Evolutionary conservation across 2,888 invertebrate genomes (phyloP).

Genomic region (Hyppa rectilinea): DNA sequence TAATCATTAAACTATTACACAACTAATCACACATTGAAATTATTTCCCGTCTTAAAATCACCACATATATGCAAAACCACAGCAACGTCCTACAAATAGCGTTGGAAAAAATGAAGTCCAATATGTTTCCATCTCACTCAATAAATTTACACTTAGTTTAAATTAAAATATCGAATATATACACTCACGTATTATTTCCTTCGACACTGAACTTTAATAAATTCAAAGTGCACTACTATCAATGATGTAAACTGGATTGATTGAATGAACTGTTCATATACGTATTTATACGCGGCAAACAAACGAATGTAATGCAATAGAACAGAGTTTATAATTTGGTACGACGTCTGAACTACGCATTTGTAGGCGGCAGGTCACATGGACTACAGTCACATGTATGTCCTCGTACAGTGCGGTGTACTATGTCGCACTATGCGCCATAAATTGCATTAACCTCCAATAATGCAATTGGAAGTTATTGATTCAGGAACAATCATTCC

Average conservation of each 20-base stretch:
- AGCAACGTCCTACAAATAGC: neutral
- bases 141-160: constrained; percentile 55
- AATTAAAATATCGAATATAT: constrained; percentile 54
- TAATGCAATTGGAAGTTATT: constrained; percentile 32
- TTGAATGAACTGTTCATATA: constrained; percentile 53
- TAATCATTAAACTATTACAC: neutral
- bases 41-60: constrained; percentile 10
- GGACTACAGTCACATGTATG: constrained; percentile 30
- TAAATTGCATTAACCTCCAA: constrained; percentile 28
- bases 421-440: constrained; percentile 27
- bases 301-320: constrained; percentile 55
- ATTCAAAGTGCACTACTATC: constrained; percentile 61
- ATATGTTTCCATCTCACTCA: constrained; percentile 39
- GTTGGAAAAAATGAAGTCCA: constrained; percentile 32
- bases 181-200: constrained; percentile 56
- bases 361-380: constrained; percentile 44
- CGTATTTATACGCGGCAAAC: constrained; percentile 61
- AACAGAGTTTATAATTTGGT: constrained; percentile 53
- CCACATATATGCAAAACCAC: neutral
- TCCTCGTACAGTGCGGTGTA: constrained; percentile 23
- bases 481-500: constrained; percentile 21
- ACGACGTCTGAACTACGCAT: constrained; percentile 55
- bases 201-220: constrained; percentile 53
- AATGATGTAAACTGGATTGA: constrained; percentile 60
- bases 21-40: constrained; percentile 12